phyloP scores from a whole-genome alignment of 2,113 vertebrate species.

The Pterocles gutturalis region DNA sequence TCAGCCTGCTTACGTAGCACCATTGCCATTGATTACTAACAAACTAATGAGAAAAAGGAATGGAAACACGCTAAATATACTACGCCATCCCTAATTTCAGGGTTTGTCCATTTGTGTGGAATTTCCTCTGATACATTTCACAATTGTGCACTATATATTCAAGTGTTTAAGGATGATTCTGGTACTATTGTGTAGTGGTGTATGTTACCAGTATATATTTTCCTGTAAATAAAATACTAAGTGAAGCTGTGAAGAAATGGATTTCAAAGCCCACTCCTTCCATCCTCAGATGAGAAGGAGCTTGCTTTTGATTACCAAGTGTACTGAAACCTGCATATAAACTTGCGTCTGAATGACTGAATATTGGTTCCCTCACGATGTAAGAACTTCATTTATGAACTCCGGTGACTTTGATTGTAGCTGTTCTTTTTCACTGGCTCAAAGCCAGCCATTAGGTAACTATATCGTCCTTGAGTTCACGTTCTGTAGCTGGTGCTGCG shows the following conservation, averaged over 20 bases:
- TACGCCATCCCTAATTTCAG: conserved; percentile 66
- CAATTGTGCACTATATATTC: conserved; percentile 85
- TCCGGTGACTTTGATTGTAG: conserved; percentile 49
- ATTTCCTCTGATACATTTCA: conserved; percentile 85
- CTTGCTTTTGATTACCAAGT: conserved; percentile 37
- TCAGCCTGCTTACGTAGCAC: conserved; percentile 76
- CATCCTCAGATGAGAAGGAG: conserved; percentile 47
- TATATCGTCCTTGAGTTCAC: conserved; percentile 64
- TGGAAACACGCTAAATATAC: conserved; percentile 52
- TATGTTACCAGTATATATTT: conserved; percentile 68
- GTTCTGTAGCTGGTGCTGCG: conserved; percentile 62
- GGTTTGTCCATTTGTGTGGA: conserved; percentile 63
- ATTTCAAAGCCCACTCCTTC: conserved; percentile 59
- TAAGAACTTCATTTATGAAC: conserved; percentile 42
- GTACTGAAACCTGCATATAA: conserved; percentile 34
- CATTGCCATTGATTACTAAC: conserved; percentile 71
- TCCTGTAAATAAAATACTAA: conserved; percentile 63
- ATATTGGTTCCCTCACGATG: conserved; percentile 68
- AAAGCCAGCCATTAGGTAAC: conserved; percentile 56
- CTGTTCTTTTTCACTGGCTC: conserved; percentile 65
- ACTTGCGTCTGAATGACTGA: conserved; percentile 35
- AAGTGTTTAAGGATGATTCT: conserved; percentile 87
- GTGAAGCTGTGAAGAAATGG: conserved; percentile 67
- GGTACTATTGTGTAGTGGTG: conserved; percentile 67
- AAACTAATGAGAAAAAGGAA: conserved; percentile 68